Evolutionary conservation across 1,140 invertebrate species (phyloP).

Genomic region (Drosophila tropicalis): DNA sequence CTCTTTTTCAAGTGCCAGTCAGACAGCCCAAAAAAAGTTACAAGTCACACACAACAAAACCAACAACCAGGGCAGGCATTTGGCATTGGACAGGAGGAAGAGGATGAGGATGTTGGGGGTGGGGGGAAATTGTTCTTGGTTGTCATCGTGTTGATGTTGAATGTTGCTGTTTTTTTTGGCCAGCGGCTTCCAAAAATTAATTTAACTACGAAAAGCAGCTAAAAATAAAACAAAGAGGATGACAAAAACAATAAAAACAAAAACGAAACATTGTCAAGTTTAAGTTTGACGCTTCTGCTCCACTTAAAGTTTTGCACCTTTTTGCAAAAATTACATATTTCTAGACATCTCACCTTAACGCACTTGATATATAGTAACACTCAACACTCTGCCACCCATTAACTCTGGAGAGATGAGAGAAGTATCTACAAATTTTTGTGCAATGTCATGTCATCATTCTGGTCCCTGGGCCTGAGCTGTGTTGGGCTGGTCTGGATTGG

Average conservation of each 20-base stretch:
- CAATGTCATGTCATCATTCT: slow-evolving; percentile 62
- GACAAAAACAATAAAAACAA: not conserved
- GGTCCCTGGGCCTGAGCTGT: not conserved
- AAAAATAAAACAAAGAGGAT: slow-evolving; percentile 33
- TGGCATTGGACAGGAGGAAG: not conserved
- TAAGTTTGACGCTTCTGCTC: slow-evolving; percentile 42
- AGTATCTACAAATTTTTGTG: slow-evolving; percentile 46
- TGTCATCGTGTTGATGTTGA: slow-evolving; percentile 38
- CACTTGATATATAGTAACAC: slow-evolving; percentile 9
- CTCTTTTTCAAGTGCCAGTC: slow-evolving; percentile 31
- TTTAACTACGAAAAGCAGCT: slow-evolving; percentile 53
- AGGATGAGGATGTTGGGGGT: not conserved
- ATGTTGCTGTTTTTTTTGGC: slow-evolving; percentile 31
- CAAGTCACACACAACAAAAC: slow-evolving; percentile 78
- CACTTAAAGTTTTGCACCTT: slow-evolving; percentile 66
- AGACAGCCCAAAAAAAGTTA: slow-evolving; percentile 44
- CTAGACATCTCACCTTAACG: slow-evolving; percentile 24
- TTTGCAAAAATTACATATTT: slow-evolving; percentile 32
- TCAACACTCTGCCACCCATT: not conserved
- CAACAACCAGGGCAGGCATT: slow-evolving; percentile 4
- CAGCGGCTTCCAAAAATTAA: slow-evolving; percentile 65
- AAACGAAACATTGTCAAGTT: slow-evolving; percentile 39
- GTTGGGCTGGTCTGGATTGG: slow-evolving; percentile 4
- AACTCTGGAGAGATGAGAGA: not conserved
- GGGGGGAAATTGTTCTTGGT: slow-evolving; percentile 24